Evolutionary conservation across 2,888 invertebrate species (phyloP), one percentile per base, ranked within the genome.

Genomic region (Ormia ochracea): DNA sequence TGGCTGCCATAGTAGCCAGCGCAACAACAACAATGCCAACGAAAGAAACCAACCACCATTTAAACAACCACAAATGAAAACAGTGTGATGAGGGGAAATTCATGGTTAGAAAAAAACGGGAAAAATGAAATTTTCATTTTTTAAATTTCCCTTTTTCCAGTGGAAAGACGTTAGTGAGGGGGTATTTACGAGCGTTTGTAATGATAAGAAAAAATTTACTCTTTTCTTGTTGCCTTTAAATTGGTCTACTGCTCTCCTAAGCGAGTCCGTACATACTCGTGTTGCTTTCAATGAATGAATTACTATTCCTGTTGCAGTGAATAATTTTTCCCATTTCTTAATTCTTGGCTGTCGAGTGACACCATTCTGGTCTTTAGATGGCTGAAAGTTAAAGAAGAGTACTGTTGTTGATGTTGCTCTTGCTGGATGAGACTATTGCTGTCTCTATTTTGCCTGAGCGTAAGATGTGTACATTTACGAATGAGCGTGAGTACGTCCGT

Each of bases 1-100:
- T 81, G 80, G 76, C 72, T 73, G 81, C 50, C 82, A 83, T 82
- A 70, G 83, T 81, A 82, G 84, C 83, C 82, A 9, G 78, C 69
- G 78, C 74, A 78, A 56, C 82, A 83, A 54, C 48, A 54, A 31
- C 63, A 45, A 38, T 9, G 28, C 0, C 28, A 31, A 43, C 19
- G 31, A 68, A 83, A 82, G 81, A 80, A 84, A 75, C 76, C 70
- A 82, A 82, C 79, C 77, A 81, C 81, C 78, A 81, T 81, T 81
- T 77, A 72, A 69, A 80, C 52, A 72, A 82, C 82, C 74, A 82
- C 54, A 81, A 78, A 73, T 75, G 43, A 77, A 68, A 70, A 61
- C 59, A 63, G 14, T 58, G 2, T 31, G 75, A 81, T 65, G 63
- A 77, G 81, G 76, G 66, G 69, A 66, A 80, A 68, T 70, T 48